Evolutionary conservation across 53 echinoderm and acorn worm species (phyloP).

Genomic region (Astropecten irregularis): DNA sequence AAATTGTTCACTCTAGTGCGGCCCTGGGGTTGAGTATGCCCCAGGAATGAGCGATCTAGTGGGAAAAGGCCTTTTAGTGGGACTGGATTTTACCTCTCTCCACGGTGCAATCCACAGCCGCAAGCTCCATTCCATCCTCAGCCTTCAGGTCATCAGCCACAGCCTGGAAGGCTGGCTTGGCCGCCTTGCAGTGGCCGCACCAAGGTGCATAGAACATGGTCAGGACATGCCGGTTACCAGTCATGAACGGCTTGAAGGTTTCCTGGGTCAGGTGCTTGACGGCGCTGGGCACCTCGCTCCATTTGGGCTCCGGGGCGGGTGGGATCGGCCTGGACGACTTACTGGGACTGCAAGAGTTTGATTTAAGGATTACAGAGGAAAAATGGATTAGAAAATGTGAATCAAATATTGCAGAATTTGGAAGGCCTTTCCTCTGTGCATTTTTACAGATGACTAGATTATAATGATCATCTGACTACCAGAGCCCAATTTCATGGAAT

Average conservation of each 20-base stretch:
- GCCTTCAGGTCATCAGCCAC: slow-evolving; percentile 76
- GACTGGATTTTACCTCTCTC: slow-evolving; percentile 83
- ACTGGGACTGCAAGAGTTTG: slow-evolving; percentile 59
- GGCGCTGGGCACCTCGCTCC: slow-evolving; percentile 82
- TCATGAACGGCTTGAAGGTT: slow-evolving; percentile 70
- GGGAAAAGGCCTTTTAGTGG: no score
- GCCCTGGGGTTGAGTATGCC: no score
- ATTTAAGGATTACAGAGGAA: no score
- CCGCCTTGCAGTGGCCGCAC: slow-evolving; percentile 95
- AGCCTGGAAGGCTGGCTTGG: slow-evolving; percentile 80
- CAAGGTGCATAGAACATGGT: slow-evolving; percentile 97
- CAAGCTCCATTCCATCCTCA: slow-evolving; percentile 54
- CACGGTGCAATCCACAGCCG: slow-evolving; percentile 93
- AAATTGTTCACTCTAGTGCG: no score
- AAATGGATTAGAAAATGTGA: no score
- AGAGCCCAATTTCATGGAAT: no score
- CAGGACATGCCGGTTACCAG: slow-evolving; percentile 68
- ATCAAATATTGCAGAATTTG: no score
- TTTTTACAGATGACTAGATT: no score
- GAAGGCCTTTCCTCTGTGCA: no score
- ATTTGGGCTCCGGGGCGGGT: slow-evolving; percentile 76
- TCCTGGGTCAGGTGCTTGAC: slow-evolving; percentile 81
- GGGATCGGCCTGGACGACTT: slow-evolving; percentile 56
- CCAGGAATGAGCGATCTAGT: no score
- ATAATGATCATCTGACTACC: no score